Evolutionary conservation across 1,140 invertebrate species (phyloP), one percentile per base, ranked within the genome.

Genomic region (Parapsyche elsis): DNA sequence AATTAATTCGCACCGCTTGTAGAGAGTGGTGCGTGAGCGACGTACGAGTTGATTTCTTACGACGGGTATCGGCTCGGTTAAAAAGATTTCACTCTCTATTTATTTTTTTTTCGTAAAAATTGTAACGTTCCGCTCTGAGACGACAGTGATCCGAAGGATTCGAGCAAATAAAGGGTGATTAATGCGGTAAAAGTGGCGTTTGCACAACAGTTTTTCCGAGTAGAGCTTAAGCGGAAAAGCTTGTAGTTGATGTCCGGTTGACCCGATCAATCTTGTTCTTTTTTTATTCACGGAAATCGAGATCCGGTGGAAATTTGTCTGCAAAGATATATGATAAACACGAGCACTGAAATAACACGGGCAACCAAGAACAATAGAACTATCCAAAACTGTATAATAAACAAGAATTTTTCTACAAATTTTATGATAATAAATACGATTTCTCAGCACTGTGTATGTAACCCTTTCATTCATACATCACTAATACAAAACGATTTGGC

Each of bases 201-300:
- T 67, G 19, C 19, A 19, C 19, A 19, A 67, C 64, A 67, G 23
- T 67, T 67, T 67, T 67, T 67, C 24, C 24, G 9, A 9, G 64
- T 30, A 19, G 23, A 26, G 64, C 64, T 67, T 67, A 67, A 67
- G 64, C 21, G 64, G 64, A 67, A 67, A 67, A 67, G 64, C 64
- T 26, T 67, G 64, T 67, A 67, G 64, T 24, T 67, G 64, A 67
- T 67, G 64, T 67, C 64, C 64, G 24, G 64, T 30, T 26, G 64
- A 67, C 23, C 64, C 64, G 64, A 67, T 67, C 64, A 67, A 67
- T 67, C 64, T 67, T 67, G 23, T 67, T 67, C 12, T 24, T 67
- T 67, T 30, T 26, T 67, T 1, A 7, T 26, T 67, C 9, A 7
- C 64, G 5, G 4, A 23, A 4, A 26, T 24, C 0, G 49, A 53